Evolutionary conservation across 2,888 invertebrate genomes (phyloP).

Genomic region (Pachymerium ferrugineum): DNA sequence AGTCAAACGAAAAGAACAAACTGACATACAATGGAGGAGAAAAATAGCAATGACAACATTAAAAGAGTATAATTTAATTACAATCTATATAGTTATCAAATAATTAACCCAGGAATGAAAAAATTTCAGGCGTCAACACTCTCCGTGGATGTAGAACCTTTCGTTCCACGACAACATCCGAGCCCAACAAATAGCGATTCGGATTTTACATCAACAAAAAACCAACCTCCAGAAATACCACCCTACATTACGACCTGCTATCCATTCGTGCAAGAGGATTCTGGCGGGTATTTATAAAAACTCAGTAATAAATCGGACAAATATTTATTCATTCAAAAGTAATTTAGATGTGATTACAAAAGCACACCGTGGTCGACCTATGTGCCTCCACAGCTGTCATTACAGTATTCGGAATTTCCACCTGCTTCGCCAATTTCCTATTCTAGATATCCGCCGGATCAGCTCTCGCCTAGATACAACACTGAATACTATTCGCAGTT

Average conservation of each 20-base stretch:
- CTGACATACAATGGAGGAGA: too few species aligned
- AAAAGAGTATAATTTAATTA: too few species aligned
- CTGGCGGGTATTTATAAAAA: background rate
- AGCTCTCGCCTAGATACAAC: background rate
- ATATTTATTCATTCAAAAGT: background rate
- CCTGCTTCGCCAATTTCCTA: background rate
- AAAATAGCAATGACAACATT: too few species aligned
- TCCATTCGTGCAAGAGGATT: slow-evolving; percentile 31
- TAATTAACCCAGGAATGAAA: too few species aligned
- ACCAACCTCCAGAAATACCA: background rate
- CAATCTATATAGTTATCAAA: too few species aligned
- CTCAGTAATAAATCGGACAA: background rate
- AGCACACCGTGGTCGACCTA: background rate
- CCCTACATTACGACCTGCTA: slow-evolving; percentile 30
- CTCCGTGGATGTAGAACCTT: slow-evolving; percentile 30
- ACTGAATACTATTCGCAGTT: background rate
- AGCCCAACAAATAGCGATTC: background rate
- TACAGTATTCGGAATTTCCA: background rate
- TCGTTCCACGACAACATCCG: slow-evolving; percentile 29
- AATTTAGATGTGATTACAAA: background rate
- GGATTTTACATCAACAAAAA: background rate
- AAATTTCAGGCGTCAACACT: slow-evolving; percentile 23
- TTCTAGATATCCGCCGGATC: background rate
- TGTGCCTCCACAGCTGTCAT: background rate
- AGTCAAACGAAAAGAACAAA: too few species aligned